Conservation (phyloP, 1,140 invertebrate species). For the Procambarus clarkii region DNA sequence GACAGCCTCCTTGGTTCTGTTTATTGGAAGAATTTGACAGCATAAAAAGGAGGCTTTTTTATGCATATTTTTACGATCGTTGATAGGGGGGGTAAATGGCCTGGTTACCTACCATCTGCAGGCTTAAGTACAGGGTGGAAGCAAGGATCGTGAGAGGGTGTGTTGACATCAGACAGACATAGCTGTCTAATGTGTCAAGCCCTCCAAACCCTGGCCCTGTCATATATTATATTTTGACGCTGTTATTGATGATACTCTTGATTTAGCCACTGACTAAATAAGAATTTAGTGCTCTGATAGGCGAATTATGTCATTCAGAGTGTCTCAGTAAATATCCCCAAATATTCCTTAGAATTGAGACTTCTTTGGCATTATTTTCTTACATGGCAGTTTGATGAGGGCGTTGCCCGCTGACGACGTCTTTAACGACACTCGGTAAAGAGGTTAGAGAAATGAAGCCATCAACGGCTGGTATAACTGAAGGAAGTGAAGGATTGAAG, state of each 20-base stretch:
- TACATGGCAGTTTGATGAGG: background rate
- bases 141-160: background rate
- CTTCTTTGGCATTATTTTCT: background rate
- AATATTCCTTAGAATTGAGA: background rate
- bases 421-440: background rate
- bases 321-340: background rate
- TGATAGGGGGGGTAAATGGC: background rate
- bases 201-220: background rate
- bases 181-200: background rate
- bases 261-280: background rate
- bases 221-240: background rate
- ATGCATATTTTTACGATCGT: slow-evolving; percentile 6
- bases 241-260: background rate
- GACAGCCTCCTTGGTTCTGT: background rate
- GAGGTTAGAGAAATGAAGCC: background rate
- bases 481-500: no score
- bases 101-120: background rate
- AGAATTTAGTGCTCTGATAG: background rate
- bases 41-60: background rate
- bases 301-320: background rate
- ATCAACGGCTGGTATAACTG: no score
- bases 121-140: background rate
- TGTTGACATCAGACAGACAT: background rate
- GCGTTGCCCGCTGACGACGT: background rate
- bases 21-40: background rate